Evolutionary conservation across 2,113 vertebrate species (phyloP).

Genomic region (Glaucomys volans): DNA sequence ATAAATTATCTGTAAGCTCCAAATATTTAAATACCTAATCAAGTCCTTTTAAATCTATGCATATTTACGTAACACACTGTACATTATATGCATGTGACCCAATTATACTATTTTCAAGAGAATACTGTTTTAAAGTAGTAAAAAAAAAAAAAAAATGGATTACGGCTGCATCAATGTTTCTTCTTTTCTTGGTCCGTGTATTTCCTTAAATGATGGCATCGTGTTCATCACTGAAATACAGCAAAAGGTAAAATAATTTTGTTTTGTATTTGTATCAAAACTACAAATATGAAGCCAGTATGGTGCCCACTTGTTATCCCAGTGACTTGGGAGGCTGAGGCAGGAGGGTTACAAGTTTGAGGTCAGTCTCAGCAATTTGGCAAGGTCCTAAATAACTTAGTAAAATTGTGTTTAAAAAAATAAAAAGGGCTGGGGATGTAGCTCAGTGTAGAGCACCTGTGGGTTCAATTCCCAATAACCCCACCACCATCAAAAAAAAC

Average conservation of each 20-base stretch:
- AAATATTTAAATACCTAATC: neutral
- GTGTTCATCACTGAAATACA: conserved; percentile 88
- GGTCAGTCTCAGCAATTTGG: too few relatives aligned
- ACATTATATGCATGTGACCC: neutral
- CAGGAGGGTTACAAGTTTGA: too few relatives aligned
- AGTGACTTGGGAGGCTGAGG: too few relatives aligned
- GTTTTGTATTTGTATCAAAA: conserved; percentile 31
- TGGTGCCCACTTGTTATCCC: too few relatives aligned
- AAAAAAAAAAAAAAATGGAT: conserved; percentile 56
- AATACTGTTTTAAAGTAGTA: conserved; percentile 60
- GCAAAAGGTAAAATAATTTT: conserved; percentile 49
- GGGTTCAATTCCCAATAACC: too few relatives aligned
- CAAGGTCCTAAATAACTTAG: too few relatives aligned
- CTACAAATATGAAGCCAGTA: too few relatives aligned
- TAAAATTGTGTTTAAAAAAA: too few relatives aligned
- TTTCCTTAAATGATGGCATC: conserved; percentile 89
- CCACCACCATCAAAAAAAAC: too few relatives aligned
- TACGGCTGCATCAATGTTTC: neutral
- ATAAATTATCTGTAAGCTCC: neutral
- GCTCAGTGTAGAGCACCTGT: too few relatives aligned
- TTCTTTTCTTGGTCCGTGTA: conserved; percentile 51
- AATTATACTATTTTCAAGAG: conserved; percentile 57
- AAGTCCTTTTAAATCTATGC: conserved; percentile 23
- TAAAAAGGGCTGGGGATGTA: too few relatives aligned
- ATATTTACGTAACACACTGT: conserved; percentile 24